Evolutionary conservation across 2,888 invertebrate species (phyloP).

Genomic region (Eulithis prunata): DNA sequence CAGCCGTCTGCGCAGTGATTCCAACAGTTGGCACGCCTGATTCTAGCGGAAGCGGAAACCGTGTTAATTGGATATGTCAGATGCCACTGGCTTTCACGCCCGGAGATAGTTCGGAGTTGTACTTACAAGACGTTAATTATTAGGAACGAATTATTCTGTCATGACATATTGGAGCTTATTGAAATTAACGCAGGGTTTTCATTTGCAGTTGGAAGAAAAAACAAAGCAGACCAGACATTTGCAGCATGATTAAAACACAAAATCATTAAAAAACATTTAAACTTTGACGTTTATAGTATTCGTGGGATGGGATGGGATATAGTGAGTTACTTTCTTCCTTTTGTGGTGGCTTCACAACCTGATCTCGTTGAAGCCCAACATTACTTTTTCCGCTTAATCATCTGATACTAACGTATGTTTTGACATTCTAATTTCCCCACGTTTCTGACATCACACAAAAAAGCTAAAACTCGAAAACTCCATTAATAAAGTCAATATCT

Average conservation of each 20-base stretch:
- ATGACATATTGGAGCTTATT: conserved; percentile 27
- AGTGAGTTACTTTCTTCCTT: too few relatives aligned
- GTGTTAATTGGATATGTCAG: conserved; percentile 83
- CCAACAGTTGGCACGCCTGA: conserved; percentile 55
- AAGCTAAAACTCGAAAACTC: conserved; percentile 17
- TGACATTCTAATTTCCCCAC: conserved; percentile 7
- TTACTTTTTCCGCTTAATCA: background rate
- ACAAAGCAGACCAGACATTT: too few relatives aligned
- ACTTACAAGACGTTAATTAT: conserved; percentile 78
- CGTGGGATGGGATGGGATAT: too few relatives aligned
- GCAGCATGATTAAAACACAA: too few relatives aligned
- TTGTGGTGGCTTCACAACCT: too few relatives aligned
- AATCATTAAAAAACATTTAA: too few relatives aligned
- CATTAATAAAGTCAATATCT: conserved; percentile 44
- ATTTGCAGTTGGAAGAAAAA: background rate
- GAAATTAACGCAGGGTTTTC: conserved; percentile 22
- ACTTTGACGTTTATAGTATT: too few relatives aligned
- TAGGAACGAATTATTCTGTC: conserved; percentile 51
- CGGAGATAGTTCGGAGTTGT: conserved; percentile 72
- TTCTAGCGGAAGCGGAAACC: conserved; percentile 70
- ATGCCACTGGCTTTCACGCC: conserved; percentile 78
- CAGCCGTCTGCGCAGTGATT: conserved; percentile 48
- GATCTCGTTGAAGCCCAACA: background rate
- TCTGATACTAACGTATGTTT: background rate
- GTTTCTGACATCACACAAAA: background rate